Percentiles rank a stretch among this genome's conserved stretches.
Conservation (phyloP, 2,113 vertebrate species). For the Sapajus apella region DNA sequence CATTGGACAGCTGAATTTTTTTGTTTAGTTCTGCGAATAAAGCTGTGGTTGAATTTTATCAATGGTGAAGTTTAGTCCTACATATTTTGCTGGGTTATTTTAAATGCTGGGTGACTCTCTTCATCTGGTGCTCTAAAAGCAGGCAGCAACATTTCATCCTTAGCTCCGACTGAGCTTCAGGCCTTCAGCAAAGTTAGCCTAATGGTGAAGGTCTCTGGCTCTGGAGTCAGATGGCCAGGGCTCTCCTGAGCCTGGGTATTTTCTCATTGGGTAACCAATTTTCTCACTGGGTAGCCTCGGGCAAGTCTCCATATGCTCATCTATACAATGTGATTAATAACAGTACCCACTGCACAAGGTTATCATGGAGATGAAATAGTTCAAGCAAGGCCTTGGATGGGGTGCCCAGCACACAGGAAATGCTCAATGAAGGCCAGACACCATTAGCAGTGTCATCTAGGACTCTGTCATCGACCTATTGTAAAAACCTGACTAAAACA, state of each 20-base stretch:
- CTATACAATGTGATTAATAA: background rate
- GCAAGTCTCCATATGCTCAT: background rate
- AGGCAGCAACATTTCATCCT: background rate
- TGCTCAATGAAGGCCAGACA: background rate
- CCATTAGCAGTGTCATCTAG: background rate
- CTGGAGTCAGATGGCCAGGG: background rate
- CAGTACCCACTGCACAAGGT: background rate
- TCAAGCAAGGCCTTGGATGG: background rate
- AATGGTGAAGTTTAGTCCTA: background rate
- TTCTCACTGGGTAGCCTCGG: background rate
- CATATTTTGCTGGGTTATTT: background rate
- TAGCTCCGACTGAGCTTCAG: background rate
- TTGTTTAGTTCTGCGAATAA: background rate
- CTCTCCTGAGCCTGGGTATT: background rate
- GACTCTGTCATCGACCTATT: background rate
- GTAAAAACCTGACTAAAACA: slow-evolving; percentile 5
- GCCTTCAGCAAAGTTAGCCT: background rate
- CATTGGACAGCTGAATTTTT: background rate
- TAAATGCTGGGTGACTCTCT: background rate
- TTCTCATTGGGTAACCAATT: background rate
- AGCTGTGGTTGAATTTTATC: background rate
- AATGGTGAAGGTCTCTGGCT: background rate
- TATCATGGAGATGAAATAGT: background rate
- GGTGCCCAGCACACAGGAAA: background rate
- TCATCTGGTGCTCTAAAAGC: background rate